These are phyloP conservation scores for Drymodes brunneopygia DNA, from an alignment of 2,113 vertebrate species.

Conservation along the genomic window DNA sequence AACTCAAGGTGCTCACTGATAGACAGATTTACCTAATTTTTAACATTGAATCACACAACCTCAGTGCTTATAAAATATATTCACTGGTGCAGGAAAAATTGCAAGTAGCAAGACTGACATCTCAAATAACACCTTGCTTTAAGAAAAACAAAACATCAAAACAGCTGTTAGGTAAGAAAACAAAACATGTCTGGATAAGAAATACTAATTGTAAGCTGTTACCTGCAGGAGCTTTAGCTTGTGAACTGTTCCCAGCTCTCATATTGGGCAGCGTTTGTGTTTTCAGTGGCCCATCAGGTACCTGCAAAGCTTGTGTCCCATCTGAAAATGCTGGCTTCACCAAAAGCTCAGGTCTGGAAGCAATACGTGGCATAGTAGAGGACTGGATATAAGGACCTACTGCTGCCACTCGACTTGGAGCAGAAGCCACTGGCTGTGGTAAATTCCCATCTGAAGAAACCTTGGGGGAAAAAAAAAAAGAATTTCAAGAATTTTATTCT, in stretches of 20 bases:
- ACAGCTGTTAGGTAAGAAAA: neutral
- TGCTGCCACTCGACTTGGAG: constrained; percentile 88
- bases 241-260: constrained; percentile 64
- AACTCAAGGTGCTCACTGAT: neutral
- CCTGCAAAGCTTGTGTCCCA: constrained; percentile 73
- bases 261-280: constrained; percentile 76
- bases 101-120: neutral
- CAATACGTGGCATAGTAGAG: constrained; percentile 89
- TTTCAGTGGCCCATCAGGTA: constrained; percentile 75
- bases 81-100: neutral
- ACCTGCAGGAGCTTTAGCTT: constrained; percentile 64
- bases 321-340: constrained; percentile 89
- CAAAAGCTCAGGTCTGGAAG: constrained; percentile 83
- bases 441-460: constrained; percentile 77
- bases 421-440: constrained; percentile 75
- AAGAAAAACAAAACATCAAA: neutral
- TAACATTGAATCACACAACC: neutral
- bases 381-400: constrained; percentile 98
- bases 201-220: neutral
- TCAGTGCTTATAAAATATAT: neutral
- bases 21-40: neutral
- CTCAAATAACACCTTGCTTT: neutral
- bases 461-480: constrained; percentile 46
- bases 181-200: neutral
- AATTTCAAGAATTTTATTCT: neutral